Conservation (phyloP, 2,888 invertebrate genomes). For the Hymenopus coronatus region DNA sequence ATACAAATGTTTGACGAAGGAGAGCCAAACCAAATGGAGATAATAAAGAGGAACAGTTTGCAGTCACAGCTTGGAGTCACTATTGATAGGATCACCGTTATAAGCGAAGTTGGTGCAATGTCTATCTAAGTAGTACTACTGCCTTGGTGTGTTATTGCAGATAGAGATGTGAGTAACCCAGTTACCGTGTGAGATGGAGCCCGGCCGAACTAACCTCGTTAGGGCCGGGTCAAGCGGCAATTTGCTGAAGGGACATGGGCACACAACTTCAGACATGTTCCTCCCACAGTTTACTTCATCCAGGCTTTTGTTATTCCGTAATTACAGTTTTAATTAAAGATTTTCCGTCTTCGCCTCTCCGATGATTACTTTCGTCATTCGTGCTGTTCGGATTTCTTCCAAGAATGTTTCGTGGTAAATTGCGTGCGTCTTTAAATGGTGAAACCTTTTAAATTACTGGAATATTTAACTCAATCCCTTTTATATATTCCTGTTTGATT, state of each 20-base stretch:
- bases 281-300: background rate
- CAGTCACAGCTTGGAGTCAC: too few species aligned
- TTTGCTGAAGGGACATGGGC: background rate
- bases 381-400: background rate
- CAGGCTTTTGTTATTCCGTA: background rate
- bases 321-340: background rate
- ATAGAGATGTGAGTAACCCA: background rate
- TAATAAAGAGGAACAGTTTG: too few species aligned
- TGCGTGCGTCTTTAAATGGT: background rate
- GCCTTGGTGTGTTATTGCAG: too few species aligned
- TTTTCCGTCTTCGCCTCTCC: background rate
- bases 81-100: too few species aligned
- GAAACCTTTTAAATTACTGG: too few species aligned
- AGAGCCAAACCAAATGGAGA: too few species aligned
- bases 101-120: too few species aligned
- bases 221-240: background rate
- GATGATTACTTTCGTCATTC: background rate
- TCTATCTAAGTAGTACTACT: too few species aligned
- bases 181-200: background rate
- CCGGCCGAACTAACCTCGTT: background rate
- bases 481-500: too few species aligned
- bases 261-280: background rate
- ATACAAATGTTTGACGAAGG: too few species aligned
- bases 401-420: background rate
- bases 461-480: too few species aligned